phyloP scores from a whole-genome alignment of 2,797 vertebrate species.

The Sylvia borin region DNA sequence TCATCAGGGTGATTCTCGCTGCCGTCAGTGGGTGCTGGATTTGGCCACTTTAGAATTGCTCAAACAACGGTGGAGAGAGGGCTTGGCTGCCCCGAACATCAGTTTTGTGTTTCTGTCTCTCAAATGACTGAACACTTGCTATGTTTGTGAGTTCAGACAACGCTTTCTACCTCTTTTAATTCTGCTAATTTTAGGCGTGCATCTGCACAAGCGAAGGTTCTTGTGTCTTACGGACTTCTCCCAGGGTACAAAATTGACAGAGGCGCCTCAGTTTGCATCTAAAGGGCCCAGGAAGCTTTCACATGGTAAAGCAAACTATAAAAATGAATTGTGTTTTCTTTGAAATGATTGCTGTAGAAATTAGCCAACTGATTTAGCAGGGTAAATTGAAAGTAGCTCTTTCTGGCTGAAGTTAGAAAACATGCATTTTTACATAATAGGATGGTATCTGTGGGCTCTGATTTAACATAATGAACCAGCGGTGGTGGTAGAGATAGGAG shows the following conservation, averaged over 20 bases:
- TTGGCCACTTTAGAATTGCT: not conserved
- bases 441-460: not conserved
- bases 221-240: not conserved
- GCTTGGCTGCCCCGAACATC: not conserved
- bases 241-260: not conserved
- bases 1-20: not conserved
- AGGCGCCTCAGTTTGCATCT: not conserved
- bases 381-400: not conserved
- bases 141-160: not conserved
- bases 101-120: not conserved
- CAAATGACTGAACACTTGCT: not conserved
- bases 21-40: not conserved
- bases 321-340: not conserved
- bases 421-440: not conserved
- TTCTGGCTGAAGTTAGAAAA: not conserved
- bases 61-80: not conserved
- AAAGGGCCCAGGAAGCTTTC: not conserved
- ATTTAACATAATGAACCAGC: not conserved
- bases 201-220: not conserved
- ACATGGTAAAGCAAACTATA: not conserved
- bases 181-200: not conserved
- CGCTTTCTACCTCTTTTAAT: not conserved
- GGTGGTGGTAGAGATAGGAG: slow-evolving; percentile 10
- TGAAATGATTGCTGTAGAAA: not conserved
- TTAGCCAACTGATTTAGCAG: not conserved